Conservation (phyloP, 2,113 vertebrate genomes). For the Atrichornis clamosus region DNA sequence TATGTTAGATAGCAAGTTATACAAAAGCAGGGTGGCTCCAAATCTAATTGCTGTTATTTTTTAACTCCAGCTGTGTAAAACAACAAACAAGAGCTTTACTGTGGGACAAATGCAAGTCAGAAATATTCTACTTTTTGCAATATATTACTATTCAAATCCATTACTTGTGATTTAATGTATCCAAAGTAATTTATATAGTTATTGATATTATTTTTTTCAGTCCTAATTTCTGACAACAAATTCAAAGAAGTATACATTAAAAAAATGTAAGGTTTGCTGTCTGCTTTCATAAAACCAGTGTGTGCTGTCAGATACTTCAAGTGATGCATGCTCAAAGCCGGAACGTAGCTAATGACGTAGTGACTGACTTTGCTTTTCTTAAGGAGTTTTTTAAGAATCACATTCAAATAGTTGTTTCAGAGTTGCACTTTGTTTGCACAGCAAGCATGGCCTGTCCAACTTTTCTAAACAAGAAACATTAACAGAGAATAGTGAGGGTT, state of each 20-base stretch:
- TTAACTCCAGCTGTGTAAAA: constrained; percentile 5
- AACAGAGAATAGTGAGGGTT: neutral
- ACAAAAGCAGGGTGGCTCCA: neutral
- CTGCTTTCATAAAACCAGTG: constrained; percentile 19
- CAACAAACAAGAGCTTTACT: constrained; percentile 17
- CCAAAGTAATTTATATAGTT: constrained; percentile 6
- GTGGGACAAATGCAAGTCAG: constrained; percentile 13
- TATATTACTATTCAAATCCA: neutral
- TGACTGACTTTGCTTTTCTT: neutral
- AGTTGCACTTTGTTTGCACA: constrained; percentile 42
- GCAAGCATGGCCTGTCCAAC: neutral
- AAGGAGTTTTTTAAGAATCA: neutral
- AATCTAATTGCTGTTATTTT: neutral
- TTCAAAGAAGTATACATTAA: constrained; percentile 22
- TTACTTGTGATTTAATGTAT: neutral
- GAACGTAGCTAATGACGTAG: constrained; percentile 16
- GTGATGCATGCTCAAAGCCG: constrained; percentile 15
- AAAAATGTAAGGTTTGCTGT: constrained; percentile 13
- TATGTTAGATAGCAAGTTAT: neutral
- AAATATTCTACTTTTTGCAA: constrained; percentile 11
- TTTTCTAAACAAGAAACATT: constrained; percentile 39
- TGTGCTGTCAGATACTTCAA: constrained; percentile 26
- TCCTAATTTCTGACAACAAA: neutral
- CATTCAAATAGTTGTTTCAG: neutral
- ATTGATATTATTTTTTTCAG: constrained; percentile 23